A percentile compares a stretch with the other conserved stretches of the same genome.
Evolutionary conservation across 2,113 vertebrate species (phyloP).

Genomic region (Neoarius graeffei): DNA sequence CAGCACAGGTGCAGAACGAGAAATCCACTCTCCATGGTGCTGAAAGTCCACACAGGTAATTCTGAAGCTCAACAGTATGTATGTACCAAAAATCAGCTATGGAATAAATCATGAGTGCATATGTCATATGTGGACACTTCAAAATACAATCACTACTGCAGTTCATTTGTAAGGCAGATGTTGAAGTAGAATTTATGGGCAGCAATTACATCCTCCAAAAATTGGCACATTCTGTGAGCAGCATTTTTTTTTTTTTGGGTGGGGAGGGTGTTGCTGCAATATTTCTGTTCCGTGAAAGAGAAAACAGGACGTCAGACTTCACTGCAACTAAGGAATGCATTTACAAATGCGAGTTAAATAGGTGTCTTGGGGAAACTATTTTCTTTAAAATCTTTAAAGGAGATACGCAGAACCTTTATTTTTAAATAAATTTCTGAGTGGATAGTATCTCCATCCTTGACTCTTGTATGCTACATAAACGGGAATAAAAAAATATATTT

Average conservation of each 20-base stretch:
- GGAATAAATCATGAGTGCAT: not conserved
- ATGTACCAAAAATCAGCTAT: not conserved
- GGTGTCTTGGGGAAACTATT: not conserved
- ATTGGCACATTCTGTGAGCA: not conserved
- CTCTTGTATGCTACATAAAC: no score
- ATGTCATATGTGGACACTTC: not conserved
- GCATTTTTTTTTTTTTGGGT: not conserved
- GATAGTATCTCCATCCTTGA: no score
- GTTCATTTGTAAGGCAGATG: not conserved
- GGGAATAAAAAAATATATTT: no score
- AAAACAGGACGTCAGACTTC: not conserved
- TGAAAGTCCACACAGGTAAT: conserved; percentile 25
- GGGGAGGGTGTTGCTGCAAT: not conserved
- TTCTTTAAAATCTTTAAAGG: not conserved
- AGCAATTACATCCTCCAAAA: not conserved
- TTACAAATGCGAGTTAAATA: not conserved
- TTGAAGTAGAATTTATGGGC: not conserved
- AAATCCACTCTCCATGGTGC: conserved; percentile 35
- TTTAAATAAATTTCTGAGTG: no score
- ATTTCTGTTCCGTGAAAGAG: not conserved
- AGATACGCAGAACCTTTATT: no score
- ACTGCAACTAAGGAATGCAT: not conserved
- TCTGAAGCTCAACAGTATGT: not conserved
- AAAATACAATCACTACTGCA: not conserved
- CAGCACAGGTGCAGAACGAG: conserved; percentile 27